These are phyloP conservation scores for Thomomys bottae DNA, from an alignment of 2,113 vertebrate species.

Conservation along the genomic window DNA sequence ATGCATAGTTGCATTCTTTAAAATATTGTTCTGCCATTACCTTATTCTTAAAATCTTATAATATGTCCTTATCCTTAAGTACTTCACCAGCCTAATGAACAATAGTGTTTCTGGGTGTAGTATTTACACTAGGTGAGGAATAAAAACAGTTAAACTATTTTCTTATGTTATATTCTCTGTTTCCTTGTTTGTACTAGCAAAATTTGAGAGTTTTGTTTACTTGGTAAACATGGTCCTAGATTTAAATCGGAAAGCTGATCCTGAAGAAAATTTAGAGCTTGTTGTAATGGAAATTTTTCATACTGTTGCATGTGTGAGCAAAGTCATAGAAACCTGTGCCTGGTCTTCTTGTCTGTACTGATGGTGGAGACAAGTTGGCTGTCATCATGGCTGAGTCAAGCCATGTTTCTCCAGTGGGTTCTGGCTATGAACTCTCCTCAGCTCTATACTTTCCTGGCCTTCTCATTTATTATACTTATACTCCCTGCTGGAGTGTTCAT, in stretches of 20 bases:
- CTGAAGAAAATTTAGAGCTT: constrained; percentile 4
- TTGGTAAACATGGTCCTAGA: not conserved
- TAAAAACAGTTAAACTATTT: not conserved
- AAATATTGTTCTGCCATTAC: not conserved
- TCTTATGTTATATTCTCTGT: not conserved
- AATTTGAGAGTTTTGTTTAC: not conserved
- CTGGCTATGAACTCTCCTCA: not conserved
- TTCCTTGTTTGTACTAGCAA: not conserved
- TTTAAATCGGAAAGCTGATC: not conserved
- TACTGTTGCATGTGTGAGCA: not conserved
- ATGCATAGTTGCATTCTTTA: not conserved
- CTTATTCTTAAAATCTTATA: not conserved
- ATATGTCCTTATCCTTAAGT: not conserved
- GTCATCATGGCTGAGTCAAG: not conserved
- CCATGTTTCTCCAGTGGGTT: not conserved
- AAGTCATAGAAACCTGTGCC: not conserved
- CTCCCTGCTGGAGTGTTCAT: no score
- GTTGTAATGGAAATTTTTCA: not conserved
- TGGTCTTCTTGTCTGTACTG: not conserved
- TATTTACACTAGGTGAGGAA: not conserved
- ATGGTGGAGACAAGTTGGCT: not conserved
- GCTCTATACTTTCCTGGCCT: not conserved
- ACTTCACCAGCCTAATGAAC: not conserved
- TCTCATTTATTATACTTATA: not conserved
- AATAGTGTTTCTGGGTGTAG: not conserved